Percentiles rank a stretch among this genome's conserved stretches.
Conservation (phyloP, 2,797 vertebrate species). For the Thunnus albacares region DNA sequence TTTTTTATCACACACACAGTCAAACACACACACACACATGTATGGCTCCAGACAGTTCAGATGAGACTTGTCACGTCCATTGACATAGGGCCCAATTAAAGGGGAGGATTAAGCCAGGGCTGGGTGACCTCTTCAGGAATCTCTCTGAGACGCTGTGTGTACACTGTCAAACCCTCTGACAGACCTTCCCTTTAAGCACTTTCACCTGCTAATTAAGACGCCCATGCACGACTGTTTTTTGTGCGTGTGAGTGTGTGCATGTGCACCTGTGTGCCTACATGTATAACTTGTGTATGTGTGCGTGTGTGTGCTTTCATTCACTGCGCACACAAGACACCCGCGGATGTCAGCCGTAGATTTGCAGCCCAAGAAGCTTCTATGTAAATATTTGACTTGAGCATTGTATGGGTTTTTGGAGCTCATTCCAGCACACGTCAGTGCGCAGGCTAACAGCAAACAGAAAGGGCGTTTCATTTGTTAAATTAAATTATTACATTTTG, state of each 20-base stretch:
- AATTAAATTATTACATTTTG: constrained; percentile 67
- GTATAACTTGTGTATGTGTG: constrained; percentile 22
- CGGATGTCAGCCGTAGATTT: constrained; percentile 67
- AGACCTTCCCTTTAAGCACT: constrained; percentile 86
- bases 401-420: constrained; percentile 69
- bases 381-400: constrained; percentile 87
- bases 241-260: constrained; percentile 10
- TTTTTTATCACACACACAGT: constrained; percentile 25
- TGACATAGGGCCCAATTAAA: constrained; percentile 89
- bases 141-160: constrained; percentile 83
- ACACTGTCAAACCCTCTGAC: constrained; percentile 84
- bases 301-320: background rate
- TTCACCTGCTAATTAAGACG: constrained; percentile 90
- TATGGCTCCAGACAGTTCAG: constrained; percentile 80
- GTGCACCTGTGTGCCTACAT: background rate
- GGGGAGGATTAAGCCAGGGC: constrained; percentile 88
- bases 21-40: constrained; percentile 33
- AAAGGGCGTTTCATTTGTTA: constrained; percentile 69
- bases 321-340: constrained; percentile 21
- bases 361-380: constrained; percentile 77
- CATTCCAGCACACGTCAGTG: constrained; percentile 61
- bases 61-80: constrained; percentile 86
- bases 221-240: constrained; percentile 29
- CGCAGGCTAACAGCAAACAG: constrained; percentile 53
- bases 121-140: constrained; percentile 89